Evolutionary conservation across 2,797 vertebrate genomes (phyloP).

Genomic region (Rhynchotus rufescens): DNA sequence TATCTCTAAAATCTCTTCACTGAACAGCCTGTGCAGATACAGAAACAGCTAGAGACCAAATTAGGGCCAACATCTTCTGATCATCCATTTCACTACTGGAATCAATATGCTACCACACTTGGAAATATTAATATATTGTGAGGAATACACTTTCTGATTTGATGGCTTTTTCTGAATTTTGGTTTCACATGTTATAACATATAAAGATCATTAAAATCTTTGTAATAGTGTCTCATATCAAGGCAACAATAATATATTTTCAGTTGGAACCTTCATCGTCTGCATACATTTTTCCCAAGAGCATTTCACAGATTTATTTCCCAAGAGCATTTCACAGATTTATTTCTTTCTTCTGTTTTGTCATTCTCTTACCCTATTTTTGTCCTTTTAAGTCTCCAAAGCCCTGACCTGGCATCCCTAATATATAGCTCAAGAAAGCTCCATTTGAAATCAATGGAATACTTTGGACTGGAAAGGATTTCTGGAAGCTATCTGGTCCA

Average conservation of each 20-base stretch:
- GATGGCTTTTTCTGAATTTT: not conserved
- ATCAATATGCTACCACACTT: not conserved
- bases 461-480: not conserved
- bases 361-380: not conserved
- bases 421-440: not conserved
- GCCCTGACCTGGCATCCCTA: not conserved
- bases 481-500: not conserved
- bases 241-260: conserved; percentile 16
- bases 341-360: not conserved
- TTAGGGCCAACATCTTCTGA: not conserved
- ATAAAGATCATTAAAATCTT: not conserved
- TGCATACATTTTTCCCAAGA: not conserved
- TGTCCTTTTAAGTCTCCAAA: not conserved
- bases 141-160: not conserved
- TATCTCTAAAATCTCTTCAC: not conserved
- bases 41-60: not conserved
- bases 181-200: not conserved
- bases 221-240: not conserved
- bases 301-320: not conserved
- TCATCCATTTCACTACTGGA: not conserved
- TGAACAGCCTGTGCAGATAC: not conserved
- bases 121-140: not conserved
- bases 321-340: not conserved
- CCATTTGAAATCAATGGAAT: not conserved
- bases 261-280: not conserved